phyloP scores from a whole-genome alignment of 2,888 invertebrate genomes.

The Lasius platythorax region DNA sequence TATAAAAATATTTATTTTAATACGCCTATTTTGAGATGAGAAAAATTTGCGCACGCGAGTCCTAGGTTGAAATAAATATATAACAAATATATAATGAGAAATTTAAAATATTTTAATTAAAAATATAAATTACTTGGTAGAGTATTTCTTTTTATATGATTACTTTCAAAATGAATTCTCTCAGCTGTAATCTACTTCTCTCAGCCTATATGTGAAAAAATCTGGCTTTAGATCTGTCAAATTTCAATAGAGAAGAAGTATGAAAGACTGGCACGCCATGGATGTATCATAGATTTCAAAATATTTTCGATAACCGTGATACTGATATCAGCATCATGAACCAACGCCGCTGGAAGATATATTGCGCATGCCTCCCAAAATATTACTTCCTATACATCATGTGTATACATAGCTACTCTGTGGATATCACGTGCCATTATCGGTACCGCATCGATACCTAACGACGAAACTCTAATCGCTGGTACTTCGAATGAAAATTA shows the following conservation, averaged over 20 bases:
- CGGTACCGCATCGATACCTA: constrained; percentile 68
- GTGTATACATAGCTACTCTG: constrained; percentile 59
- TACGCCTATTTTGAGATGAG: background rate
- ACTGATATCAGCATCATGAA: constrained; percentile 75
- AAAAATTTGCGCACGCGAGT: background rate
- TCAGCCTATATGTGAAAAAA: background rate
- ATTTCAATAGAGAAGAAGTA: background rate
- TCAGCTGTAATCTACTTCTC: background rate
- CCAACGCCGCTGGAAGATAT: constrained; percentile 74
- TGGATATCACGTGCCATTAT: constrained; percentile 74
- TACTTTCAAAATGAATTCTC: background rate
- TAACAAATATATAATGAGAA: background rate
- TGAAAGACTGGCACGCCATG: constrained; percentile 26
- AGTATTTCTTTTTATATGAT: background rate
- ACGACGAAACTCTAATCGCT: constrained; percentile 71
- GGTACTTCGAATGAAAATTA: constrained; percentile 60
- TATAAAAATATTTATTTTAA: background rate
- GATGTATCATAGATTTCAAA: constrained; percentile 65
- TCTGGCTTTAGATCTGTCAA: background rate
- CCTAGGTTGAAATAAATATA: background rate
- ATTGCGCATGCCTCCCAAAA: constrained; percentile 74
- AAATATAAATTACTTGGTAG: background rate
- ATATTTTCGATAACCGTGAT: constrained; percentile 76
- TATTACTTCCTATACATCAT: constrained; percentile 79
- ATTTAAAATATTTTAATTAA: background rate